A percentile compares a stretch with the other conserved stretches of the same genome.
phyloP scores from a whole-genome alignment of 2,888 invertebrate genomes.

The Diploptera punctata region DNA sequence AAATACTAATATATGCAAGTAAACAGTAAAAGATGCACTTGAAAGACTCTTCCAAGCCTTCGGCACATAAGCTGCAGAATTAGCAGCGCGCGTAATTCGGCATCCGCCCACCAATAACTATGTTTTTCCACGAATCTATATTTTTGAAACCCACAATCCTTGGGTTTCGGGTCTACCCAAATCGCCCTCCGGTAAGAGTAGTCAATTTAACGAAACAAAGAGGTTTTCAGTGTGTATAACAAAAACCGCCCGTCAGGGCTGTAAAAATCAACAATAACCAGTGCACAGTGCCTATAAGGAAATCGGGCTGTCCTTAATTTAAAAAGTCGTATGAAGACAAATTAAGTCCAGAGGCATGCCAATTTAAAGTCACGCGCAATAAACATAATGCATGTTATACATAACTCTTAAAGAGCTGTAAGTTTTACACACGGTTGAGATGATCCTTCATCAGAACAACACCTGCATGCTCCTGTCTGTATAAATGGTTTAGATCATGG shows the following conservation, averaged over 20 bases:
- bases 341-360: constrained; percentile 1
- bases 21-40: no score
- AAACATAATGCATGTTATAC: no score
- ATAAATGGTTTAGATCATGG: neutral
- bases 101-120: neutral
- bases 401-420: neutral
- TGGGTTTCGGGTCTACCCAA: constrained; percentile 1
- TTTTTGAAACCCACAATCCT: constrained; percentile 1
- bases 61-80: no score
- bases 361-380: no score
- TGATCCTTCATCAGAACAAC: neutral
- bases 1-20: no score
- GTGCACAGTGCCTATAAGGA: neutral
- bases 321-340: constrained; percentile 9
- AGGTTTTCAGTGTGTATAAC: neutral
- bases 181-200: neutral
- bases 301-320: neutral
- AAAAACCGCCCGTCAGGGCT: neutral
- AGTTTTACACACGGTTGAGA: neutral
- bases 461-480: neutral
- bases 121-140: neutral
- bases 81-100: neutral
- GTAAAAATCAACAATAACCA: neutral
- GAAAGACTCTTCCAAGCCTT: no score
- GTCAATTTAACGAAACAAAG: constrained; percentile 7